Percentiles rank a stretch among this genome's conserved stretches.
phyloP scores from a whole-genome alignment of 2,888 invertebrate species.

The Seladonia tumulorum region DNA sequence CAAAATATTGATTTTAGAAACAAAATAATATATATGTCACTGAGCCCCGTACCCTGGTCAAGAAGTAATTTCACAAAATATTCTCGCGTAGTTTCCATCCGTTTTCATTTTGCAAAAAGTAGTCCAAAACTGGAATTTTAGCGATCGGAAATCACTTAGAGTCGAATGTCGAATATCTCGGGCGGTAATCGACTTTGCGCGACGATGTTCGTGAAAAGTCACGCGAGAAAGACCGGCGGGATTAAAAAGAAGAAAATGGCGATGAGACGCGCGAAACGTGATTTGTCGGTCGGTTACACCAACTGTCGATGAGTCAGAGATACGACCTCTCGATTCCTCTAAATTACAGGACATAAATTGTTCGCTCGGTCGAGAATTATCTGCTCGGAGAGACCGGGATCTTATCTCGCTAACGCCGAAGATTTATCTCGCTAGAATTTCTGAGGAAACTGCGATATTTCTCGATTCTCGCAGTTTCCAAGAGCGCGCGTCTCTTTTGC shows the following conservation, averaged over 20 bases:
- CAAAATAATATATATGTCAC: too few relatives aligned
- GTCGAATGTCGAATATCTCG: neutral
- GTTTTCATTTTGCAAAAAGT: neutral
- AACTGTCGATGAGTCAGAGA: slow-evolving; percentile 53
- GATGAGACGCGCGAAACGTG: slow-evolving; percentile 7
- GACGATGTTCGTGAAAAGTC: neutral
- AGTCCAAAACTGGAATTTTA: neutral
- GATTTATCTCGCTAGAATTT: slow-evolving; percentile 27
- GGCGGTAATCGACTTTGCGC: neutral
- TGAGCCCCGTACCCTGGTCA: too few relatives aligned
- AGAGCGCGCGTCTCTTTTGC: neutral
- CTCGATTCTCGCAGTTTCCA: neutral
- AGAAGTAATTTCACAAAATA: too few relatives aligned
- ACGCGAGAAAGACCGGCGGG: neutral
- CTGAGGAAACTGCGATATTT: neutral
- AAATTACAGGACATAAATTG: slow-evolving; percentile 49
- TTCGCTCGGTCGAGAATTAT: slow-evolving; percentile 32
- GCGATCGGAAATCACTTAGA: neutral
- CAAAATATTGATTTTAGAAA: too few relatives aligned
- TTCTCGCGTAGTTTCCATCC: neutral
- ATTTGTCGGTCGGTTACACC: slow-evolving; percentile 15
- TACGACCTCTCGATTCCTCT: slow-evolving; percentile 34
- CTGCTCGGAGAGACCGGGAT: slow-evolving; percentile 4
- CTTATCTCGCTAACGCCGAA: slow-evolving; percentile 29
- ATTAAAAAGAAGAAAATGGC: neutral